Percentiles rank a stretch among this genome's conserved stretches.
Evolutionary conservation across 2,113 vertebrate species (phyloP).

Genomic region (Xiphias gladius): DNA sequence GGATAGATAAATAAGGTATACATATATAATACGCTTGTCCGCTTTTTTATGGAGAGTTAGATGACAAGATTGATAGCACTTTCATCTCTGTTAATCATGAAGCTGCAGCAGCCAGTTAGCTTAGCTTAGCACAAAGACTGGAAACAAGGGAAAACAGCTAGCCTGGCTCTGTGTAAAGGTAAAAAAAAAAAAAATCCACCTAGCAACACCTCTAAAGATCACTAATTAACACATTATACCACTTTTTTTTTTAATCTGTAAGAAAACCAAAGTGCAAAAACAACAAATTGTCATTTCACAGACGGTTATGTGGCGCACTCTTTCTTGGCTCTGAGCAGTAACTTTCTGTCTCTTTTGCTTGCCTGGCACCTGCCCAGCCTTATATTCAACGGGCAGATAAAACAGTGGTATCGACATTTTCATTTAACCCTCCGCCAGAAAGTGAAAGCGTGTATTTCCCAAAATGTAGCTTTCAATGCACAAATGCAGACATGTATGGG

Average conservation of each 20-base stretch:
- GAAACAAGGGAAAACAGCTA: neutral
- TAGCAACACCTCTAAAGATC: too few species aligned
- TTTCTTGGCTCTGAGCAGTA: neutral
- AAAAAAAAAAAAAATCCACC: neutral
- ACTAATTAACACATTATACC: too few species aligned
- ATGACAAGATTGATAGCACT: too few species aligned
- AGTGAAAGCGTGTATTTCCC: neutral
- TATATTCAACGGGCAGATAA: neutral
- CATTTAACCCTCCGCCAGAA: neutral
- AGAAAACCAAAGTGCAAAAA: neutral
- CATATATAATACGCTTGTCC: too few species aligned
- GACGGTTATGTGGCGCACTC: neutral
- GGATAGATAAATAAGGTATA: too few species aligned
- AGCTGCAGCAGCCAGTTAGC: too few species aligned
- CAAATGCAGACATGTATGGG: neutral
- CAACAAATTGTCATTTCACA: neutral
- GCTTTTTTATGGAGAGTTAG: too few species aligned
- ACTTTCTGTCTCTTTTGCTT: constrained; percentile 8
- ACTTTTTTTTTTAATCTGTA: neutral
- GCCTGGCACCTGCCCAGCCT: neutral
- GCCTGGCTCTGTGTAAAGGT: neutral
- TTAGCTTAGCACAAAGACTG: neutral
- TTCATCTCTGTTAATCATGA: too few species aligned
- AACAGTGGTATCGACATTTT: neutral
- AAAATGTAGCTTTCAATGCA: neutral